phyloP scores from a whole-genome alignment of 2,797 vertebrate species.

The Scolopax rusticola region DNA sequence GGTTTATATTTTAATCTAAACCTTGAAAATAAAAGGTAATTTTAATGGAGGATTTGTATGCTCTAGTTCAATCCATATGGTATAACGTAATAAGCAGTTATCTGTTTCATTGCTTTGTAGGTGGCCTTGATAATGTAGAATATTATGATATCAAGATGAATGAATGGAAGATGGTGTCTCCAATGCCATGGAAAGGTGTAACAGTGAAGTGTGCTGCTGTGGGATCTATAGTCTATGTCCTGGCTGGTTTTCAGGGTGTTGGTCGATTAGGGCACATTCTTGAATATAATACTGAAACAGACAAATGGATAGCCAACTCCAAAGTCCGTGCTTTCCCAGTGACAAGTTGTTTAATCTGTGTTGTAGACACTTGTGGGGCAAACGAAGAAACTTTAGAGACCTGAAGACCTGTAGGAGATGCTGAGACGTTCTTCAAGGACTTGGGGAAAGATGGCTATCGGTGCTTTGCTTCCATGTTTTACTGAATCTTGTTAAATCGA shows the following conservation, averaged over 20 bases:
- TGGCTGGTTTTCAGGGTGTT: constrained; percentile 96
- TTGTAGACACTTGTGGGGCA: constrained; percentile 96
- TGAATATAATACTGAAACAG: constrained; percentile 94
- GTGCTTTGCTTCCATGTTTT: constrained; percentile 70
- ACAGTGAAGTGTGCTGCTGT: constrained; percentile 97
- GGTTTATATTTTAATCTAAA: not conserved
- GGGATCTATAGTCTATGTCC: constrained; percentile 90
- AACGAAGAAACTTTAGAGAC: constrained; percentile 93
- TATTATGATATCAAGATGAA: constrained; percentile 94
- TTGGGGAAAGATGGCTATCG: constrained; percentile 45
- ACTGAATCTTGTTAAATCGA: constrained; percentile 33
- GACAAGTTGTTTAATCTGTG: constrained; percentile 97
- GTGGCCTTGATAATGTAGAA: constrained; percentile 95
- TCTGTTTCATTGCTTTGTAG: constrained; percentile 77
- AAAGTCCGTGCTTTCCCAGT: constrained; percentile 96
- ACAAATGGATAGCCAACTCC: constrained; percentile 94
- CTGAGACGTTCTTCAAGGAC: constrained; percentile 44
- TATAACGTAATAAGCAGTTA: not conserved
- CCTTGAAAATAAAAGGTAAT: not conserved
- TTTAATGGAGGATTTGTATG: not conserved
- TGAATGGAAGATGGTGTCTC: constrained; percentile 91
- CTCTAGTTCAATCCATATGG: not conserved
- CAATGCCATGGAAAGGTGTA: constrained; percentile 96
- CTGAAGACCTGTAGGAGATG: constrained; percentile 63
- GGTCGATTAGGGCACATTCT: constrained; percentile 93